Evolutionary conservation across 2,888 invertebrate species (phyloP), one percentile per base, ranked within the genome.

Genomic region (Euplexia lucipara): DNA sequence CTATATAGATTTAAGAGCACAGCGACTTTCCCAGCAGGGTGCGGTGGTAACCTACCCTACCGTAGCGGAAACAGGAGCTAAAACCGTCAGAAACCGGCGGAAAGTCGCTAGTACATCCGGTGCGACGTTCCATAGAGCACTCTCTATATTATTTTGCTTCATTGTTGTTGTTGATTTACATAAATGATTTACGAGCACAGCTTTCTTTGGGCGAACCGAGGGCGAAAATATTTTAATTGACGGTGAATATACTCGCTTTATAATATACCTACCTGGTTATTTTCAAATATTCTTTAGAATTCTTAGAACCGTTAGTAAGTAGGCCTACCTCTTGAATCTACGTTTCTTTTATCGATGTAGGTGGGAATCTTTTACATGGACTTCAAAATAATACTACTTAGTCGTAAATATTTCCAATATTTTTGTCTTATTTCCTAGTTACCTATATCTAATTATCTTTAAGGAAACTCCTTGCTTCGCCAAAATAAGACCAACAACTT

Each of bases 121-220:
- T 74, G 85, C 83, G 86, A 83, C 82, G 83, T 81, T 85, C 84
- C 84, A 85, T 85, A 86, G 84, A 88, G 82, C 85, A 84, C 85
- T 83, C 83, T 81, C 88, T 90, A 88, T 89, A 89, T 89, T 89
- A 90, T 90, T 90, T 90, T 82, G 84, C 85, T 85, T 88, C 89
- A 89, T 90, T 91, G 91, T 91, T 90, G 88, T 85, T 85, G 78
- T 83, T 83, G 88, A 90, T 91, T 91, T 90, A 84, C 91, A 90
- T 91, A 91, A 90, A 90, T 91, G 89, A 91, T 91, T 91, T 89
- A 91, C 85, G 86, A 82, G 75, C 78, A 44, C 73, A 81, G 80
- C 82, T 85, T 88, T 86, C 88, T 88, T 89, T 81, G 76, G 82
- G 70, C 78, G 71, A 78, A 79, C 58, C 56, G 74, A 82, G 70